A percentile compares a stretch with the other conserved stretches of the same genome.
These are phyloP conservation scores for Hybos culiciformis DNA, from an alignment of 2,888 invertebrate genomes.

Conservation along the genomic window DNA sequence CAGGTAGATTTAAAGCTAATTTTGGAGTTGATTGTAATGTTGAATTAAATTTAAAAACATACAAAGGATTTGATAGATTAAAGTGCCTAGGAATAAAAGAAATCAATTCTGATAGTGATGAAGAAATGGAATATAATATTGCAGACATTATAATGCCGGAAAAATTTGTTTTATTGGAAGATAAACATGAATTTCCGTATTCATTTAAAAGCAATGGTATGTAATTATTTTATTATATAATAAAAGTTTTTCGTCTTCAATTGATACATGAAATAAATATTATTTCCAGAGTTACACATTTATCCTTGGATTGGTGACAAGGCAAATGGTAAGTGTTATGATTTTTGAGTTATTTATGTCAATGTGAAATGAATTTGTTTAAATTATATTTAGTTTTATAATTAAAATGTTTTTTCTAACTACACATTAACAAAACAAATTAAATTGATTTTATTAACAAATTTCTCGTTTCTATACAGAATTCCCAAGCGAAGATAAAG, in stretches of 20 bases:
- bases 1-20: no score
- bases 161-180: conserved; percentile 25
- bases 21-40: conserved; percentile 26
- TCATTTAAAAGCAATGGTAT: conserved; percentile 21
- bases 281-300: conserved; percentile 11
- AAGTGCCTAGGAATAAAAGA: conserved; percentile 18
- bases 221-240: conserved; percentile 15
- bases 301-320: conserved; percentile 17
- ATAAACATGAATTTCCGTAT: conserved; percentile 24
- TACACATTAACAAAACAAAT: no score
- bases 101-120: conserved; percentile 18
- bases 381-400: no score
- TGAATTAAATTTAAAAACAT: conserved; percentile 27
- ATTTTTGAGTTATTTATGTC: no score
- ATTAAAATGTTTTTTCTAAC: no score
- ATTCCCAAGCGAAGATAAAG: conserved; percentile 26
- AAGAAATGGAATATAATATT: conserved; percentile 16
- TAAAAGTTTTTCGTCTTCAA: neutral
- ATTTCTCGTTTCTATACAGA: conserved; percentile 16
- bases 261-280: no score
- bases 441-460: conserved; percentile 12
- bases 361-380: no score
- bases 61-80: conserved; percentile 14
- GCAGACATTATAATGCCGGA: conserved; percentile 27
- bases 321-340: conserved; percentile 2